Conservation (phyloP, 2,888 invertebrate species). For the Tetramorium bicarinatum region DNA sequence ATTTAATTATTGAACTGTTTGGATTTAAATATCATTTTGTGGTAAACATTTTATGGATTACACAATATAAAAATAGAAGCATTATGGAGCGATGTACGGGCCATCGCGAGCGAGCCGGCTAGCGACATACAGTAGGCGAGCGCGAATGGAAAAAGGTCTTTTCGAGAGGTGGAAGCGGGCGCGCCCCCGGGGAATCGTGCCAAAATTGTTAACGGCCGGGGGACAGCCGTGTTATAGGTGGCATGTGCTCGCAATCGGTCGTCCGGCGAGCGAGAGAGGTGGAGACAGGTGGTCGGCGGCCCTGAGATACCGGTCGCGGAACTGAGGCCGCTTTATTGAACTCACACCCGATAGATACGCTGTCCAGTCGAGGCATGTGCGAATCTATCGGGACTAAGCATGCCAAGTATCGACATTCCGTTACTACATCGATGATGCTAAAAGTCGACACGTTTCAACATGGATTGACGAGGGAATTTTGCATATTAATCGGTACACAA, state of each 20-base stretch:
- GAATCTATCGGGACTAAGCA: slow-evolving; percentile 52
- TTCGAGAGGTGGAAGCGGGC: slow-evolving; percentile 46
- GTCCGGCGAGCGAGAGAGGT: slow-evolving; percentile 58
- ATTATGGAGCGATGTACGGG: slow-evolving; percentile 53
- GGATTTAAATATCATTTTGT: slow-evolving; percentile 11
- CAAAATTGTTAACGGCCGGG: slow-evolving; percentile 77
- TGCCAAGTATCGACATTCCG: slow-evolving; percentile 33
- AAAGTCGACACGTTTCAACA: neutral
- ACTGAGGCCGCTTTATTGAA: slow-evolving; percentile 67
- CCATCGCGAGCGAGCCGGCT: slow-evolving; percentile 26
- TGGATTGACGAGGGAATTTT: neutral
- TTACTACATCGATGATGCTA: slow-evolving; percentile 19
- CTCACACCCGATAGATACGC: slow-evolving; percentile 64
- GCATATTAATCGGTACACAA: neutral
- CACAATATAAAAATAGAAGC: slow-evolving; percentile 30
- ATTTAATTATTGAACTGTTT: neutral
- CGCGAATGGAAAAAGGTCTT: slow-evolving; percentile 63
- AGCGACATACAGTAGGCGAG: slow-evolving; percentile 66
- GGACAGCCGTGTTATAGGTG: slow-evolving; percentile 73
- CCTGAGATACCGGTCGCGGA: slow-evolving; percentile 73
- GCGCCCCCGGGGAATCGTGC: slow-evolving; percentile 73
- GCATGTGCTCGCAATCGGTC: slow-evolving; percentile 76
- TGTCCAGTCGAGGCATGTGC: slow-evolving; percentile 54
- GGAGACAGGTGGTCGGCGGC: slow-evolving; percentile 73
- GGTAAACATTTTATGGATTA: slow-evolving; percentile 7